Conservation (phyloP, 2,888 invertebrate genomes). For the Petrolisthes cinctipes region DNA sequence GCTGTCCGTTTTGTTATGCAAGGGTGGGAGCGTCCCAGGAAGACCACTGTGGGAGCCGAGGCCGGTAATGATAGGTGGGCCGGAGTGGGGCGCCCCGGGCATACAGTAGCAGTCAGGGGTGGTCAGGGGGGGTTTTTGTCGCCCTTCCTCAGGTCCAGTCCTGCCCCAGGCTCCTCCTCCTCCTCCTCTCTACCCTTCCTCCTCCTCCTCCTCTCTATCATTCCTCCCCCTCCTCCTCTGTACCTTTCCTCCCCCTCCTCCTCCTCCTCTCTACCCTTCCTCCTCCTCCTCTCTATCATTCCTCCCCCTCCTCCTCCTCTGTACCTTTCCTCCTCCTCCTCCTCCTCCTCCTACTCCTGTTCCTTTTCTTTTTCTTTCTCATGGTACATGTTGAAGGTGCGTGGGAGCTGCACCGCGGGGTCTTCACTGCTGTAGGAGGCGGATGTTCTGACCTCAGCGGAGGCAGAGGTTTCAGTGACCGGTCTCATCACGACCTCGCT, state of each 20-base stretch:
- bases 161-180: constrained; percentile 16
- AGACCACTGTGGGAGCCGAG: constrained; percentile 44
- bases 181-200: constrained; percentile 8
- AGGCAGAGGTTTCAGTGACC: constrained; percentile 29
- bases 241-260: neutral
- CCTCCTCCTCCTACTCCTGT: neutral
- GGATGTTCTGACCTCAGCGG: constrained; percentile 51
- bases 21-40: constrained; percentile 34
- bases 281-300: neutral
- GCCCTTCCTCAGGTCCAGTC: constrained; percentile 28
- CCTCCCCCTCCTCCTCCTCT: neutral
- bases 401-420: constrained; percentile 44
- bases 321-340: neutral
- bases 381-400: neutral
- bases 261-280: neutral
- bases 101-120: constrained; percentile 59
- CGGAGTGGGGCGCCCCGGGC: constrained; percentile 36
- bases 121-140: constrained; percentile 55
- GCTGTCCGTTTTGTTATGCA: constrained; percentile 40
- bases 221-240: constrained; percentile 2
- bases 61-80: constrained; percentile 45
- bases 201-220: neutral
- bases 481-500: constrained; percentile 38
- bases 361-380: constrained; percentile 15
- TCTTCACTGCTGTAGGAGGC: constrained; percentile 47